These are phyloP conservation scores for Drosophila pseudotakahashii DNA, from an alignment of 2,888 invertebrate genomes.

Conservation along the genomic window DNA sequence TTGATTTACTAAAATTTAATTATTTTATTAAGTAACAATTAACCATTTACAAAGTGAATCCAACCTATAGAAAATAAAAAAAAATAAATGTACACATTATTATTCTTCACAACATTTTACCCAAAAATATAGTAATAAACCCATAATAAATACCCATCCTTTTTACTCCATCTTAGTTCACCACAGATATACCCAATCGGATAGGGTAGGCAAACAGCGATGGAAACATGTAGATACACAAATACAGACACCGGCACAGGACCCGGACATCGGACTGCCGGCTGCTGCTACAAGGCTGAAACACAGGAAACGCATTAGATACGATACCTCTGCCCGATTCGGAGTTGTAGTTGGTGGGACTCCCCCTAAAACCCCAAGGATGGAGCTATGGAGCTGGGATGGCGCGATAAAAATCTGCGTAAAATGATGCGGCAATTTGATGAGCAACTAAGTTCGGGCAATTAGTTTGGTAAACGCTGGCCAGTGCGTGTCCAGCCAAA, in stretches of 20 bases:
- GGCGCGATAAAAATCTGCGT: constrained; percentile 75
- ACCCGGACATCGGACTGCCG: constrained; percentile 26
- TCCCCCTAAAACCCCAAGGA: constrained; percentile 3
- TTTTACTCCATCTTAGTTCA: neutral
- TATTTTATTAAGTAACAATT: no score
- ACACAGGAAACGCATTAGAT: constrained; percentile 80
- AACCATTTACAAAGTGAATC: no score
- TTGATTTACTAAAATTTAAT: no score
- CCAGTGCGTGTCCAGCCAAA: constrained; percentile 50
- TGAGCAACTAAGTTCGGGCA: constrained; percentile 76
- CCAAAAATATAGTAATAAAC: neutral
- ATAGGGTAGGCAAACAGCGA: constrained; percentile 61
- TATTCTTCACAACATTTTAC: no score
- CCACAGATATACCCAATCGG: neutral
- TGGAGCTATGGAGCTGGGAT: neutral
- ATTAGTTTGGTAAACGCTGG: constrained; percentile 67
- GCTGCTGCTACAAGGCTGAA: constrained; percentile 60
- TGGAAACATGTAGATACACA: constrained; percentile 63
- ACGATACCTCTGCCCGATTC: constrained; percentile 54
- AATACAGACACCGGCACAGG: constrained; percentile 47
- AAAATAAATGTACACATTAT: no score
- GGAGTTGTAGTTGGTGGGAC: constrained; percentile 16
- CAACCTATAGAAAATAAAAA: no score
- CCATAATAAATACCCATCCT: neutral
- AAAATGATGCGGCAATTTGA: constrained; percentile 79